phyloP scores from a whole-genome alignment of 2,888 invertebrate species.

The Drosophila mimetica region DNA sequence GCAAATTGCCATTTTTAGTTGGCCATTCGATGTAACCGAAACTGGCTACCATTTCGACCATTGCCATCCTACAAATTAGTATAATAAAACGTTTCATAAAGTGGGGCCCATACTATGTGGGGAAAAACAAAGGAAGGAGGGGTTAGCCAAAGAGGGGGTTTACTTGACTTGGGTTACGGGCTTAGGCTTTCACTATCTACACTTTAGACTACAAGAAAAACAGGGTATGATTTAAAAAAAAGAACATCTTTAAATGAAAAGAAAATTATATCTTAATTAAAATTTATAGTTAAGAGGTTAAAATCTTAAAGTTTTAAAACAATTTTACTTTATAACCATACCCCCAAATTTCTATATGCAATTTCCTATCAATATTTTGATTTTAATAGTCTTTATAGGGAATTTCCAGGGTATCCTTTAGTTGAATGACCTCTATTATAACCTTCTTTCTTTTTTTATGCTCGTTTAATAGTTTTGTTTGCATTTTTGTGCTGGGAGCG shows the following conservation, averaged over 20 bases:
- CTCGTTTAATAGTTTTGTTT: conserved; percentile 53
- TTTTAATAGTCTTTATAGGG: too few relatives aligned
- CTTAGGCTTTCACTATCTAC: conserved; percentile 1
- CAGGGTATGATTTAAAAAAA: too few relatives aligned
- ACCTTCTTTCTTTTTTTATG: conserved; percentile 37
- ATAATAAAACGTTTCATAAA: conserved; percentile 84
- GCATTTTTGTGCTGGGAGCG: conserved; percentile 47
- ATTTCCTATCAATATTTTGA: too few relatives aligned
- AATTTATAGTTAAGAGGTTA: too few relatives aligned
- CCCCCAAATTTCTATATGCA: too few relatives aligned
- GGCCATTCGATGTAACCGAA: conserved; percentile 76
- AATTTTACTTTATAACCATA: too few relatives aligned
- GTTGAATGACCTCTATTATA: background rate
- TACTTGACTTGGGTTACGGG: conserved; percentile 45
- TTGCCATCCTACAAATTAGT: conserved; percentile 83
- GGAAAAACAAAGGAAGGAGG: conserved; percentile 10
- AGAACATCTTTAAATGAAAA: too few relatives aligned
- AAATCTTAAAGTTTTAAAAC: too few relatives aligned
- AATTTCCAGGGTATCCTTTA: background rate
- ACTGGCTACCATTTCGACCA: conserved; percentile 69
- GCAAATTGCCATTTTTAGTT: conserved; percentile 83
- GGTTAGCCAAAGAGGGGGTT: conserved; percentile 11
- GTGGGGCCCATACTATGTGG: conserved; percentile 61
- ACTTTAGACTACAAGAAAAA: background rate
- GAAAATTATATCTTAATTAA: too few relatives aligned